phyloP scores from a whole-genome alignment of 2,797 vertebrate species.

The Taeniopygia guttata region DNA sequence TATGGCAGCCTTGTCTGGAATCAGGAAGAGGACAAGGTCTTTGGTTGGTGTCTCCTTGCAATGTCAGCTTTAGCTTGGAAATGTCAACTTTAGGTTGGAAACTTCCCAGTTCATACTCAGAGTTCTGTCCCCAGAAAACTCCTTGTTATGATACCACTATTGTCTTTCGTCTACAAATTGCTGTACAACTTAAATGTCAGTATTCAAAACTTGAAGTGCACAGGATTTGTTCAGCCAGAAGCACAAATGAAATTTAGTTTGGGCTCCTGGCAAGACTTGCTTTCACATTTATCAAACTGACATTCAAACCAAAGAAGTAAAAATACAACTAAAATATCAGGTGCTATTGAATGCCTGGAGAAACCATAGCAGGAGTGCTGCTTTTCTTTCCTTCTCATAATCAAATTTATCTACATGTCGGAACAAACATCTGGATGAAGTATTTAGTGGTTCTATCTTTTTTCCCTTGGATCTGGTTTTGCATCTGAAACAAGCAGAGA shows the following conservation, averaged over 20 bases:
- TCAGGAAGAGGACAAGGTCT: slow-evolving; percentile 17
- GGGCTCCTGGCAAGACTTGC: slow-evolving; percentile 50
- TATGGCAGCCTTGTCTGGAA: slow-evolving; percentile 40
- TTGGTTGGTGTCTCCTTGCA: slow-evolving; percentile 1
- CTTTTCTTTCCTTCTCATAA: slow-evolving; percentile 3
- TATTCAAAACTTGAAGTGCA: slow-evolving; percentile 48
- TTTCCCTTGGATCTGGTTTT: slow-evolving; percentile 6
- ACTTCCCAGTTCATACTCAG: slow-evolving; percentile 7
- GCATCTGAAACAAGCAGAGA: not conserved
- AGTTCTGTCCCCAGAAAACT: slow-evolving; percentile 60
- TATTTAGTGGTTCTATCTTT: not conserved
- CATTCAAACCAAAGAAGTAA: slow-evolving; percentile 49
- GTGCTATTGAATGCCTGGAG: slow-evolving; percentile 29
- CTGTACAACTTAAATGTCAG: slow-evolving; percentile 58
- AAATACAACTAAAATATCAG: slow-evolving; percentile 55
- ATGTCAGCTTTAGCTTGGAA: slow-evolving; percentile 37
- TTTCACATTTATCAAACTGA: slow-evolving; percentile 69
- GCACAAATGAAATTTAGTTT: slow-evolving; percentile 60
- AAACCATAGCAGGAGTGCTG: not conserved
- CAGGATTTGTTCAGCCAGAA: slow-evolving; percentile 56
- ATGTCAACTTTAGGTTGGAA: no score
- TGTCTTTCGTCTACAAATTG: slow-evolving; percentile 55
- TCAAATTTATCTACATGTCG: slow-evolving; percentile 34
- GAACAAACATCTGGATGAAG: not conserved
- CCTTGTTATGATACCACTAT: slow-evolving; percentile 60